Percentiles rank a stretch among this genome's conserved stretches.
phyloP scores from a whole-genome alignment of 2,888 invertebrate genomes.

The Lepeophtheirus nordmannii region DNA sequence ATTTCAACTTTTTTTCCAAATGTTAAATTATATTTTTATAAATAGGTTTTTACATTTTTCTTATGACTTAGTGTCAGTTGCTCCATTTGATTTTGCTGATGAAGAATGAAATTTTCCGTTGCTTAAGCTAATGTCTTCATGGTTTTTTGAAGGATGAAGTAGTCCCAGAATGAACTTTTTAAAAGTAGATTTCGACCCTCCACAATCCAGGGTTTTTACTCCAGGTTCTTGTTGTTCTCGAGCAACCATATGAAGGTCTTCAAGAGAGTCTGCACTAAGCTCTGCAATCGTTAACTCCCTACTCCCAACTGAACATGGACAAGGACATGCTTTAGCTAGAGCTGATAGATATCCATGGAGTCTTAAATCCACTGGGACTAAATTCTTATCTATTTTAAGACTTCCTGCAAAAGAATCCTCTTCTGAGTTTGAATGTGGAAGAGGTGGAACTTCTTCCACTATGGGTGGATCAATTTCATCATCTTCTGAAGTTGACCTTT shows the following conservation, averaged over 20 bases:
- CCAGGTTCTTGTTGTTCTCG: conserved; percentile 1
- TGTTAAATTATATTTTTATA: too few relatives aligned
- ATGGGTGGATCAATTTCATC: background rate
- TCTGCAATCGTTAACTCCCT: conserved; percentile 18
- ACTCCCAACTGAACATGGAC: conserved; percentile 7
- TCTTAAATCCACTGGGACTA: conserved; percentile 10
- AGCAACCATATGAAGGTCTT: conserved; percentile 19
- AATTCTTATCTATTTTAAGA: conserved; percentile 16
- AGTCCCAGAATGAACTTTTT: conserved; percentile 13
- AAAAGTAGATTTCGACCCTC: background rate
- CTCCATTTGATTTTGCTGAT: too few relatives aligned
- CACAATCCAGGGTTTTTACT: conserved; percentile 18
- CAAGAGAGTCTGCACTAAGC: conserved; percentile 14
- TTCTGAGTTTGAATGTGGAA: background rate
- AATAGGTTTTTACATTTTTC: too few relatives aligned
- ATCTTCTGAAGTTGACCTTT: background rate
- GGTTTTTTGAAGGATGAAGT: background rate
- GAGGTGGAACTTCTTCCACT: too few relatives aligned
- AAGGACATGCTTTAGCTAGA: conserved; percentile 10
- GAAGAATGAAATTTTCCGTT: too few relatives aligned
- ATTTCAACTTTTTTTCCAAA: too few relatives aligned
- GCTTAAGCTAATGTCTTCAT: background rate
- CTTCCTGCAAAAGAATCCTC: background rate
- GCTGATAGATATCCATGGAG: conserved; percentile 9
- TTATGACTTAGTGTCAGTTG: too few relatives aligned